Percentiles rank a stretch among this genome's conserved stretches.
phyloP scores from a whole-genome alignment of 1,140 invertebrate genomes.

The Teleopsis dalmanni region DNA sequence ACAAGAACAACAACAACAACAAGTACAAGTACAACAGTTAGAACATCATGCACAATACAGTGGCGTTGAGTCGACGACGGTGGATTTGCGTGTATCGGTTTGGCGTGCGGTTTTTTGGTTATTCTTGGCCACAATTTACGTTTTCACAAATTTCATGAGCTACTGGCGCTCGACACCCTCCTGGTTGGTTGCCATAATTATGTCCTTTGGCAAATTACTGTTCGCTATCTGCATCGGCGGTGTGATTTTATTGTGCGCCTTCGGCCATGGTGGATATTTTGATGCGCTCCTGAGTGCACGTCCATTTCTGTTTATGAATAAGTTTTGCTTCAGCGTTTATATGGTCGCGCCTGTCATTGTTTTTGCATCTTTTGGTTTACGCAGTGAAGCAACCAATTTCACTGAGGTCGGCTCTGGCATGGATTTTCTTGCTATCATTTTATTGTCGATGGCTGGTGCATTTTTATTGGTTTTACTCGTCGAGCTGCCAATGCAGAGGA shows the following conservation, averaged over 20 bases:
- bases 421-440: slow-evolving; percentile 14
- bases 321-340: slow-evolving; percentile 20
- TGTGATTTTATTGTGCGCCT: slow-evolving; percentile 17
- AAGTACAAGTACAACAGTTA: not conserved
- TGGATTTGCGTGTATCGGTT: slow-evolving; percentile 8
- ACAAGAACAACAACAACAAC: not conserved
- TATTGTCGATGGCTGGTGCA: slow-evolving; percentile 9
- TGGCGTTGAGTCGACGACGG: not conserved
- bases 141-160: slow-evolving; percentile 19
- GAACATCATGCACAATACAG: too few relatives aligned
- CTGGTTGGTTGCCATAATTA: slow-evolving; percentile 16
- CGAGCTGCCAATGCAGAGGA: slow-evolving; percentile 14
- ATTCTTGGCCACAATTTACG: slow-evolving; percentile 16
- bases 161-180: slow-evolving; percentile 18
- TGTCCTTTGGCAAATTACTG: slow-evolving; percentile 26
- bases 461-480: slow-evolving; percentile 11
- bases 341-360: slow-evolving; percentile 17
- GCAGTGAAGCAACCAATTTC: slow-evolving; percentile 16
- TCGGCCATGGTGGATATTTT: slow-evolving; percentile 15
- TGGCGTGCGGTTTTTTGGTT: slow-evolving; percentile 25
- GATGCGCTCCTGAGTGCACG: slow-evolving; percentile 9
- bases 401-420: slow-evolving; percentile 12
- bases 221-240: slow-evolving; percentile 30
- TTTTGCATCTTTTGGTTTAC: slow-evolving; percentile 10
- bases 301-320: slow-evolving; percentile 13